Evolutionary conservation across 2,113 vertebrate genomes (phyloP).

Genomic region (Gadus macrocephalus): DNA sequence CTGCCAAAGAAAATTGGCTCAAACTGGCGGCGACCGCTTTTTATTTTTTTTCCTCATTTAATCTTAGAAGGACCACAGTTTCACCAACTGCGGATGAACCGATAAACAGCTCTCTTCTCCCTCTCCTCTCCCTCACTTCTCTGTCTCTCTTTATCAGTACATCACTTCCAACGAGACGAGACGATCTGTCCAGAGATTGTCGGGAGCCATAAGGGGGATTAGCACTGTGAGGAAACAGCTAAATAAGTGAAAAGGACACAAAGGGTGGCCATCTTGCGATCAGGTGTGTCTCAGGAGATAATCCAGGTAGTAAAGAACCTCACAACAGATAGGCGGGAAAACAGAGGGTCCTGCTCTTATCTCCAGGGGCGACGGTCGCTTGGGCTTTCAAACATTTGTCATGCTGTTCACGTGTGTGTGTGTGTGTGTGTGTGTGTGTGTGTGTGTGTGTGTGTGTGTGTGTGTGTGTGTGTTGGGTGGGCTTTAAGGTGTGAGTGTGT

Average conservation of each 20-base stretch:
- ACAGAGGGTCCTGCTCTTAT: constrained; percentile 34
- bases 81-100: constrained; percentile 40
- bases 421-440: constrained; percentile 12
- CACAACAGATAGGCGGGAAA: constrained; percentile 27
- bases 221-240: too few relatives aligned
- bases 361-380: constrained; percentile 26
- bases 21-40: too few relatives aligned
- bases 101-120: constrained; percentile 57
- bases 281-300: constrained; percentile 56
- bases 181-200: constrained; percentile 55
- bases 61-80: constrained; percentile 50
- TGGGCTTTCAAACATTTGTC: neutral
- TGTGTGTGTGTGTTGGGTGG: constrained; percentile 1
- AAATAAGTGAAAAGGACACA: constrained; percentile 39
- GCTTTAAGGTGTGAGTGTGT: constrained; percentile 9
- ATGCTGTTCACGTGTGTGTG: constrained; percentile 1
- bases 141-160: constrained; percentile 26
- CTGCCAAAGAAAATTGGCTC: too few relatives aligned
- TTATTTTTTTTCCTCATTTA: constrained; percentile 17
- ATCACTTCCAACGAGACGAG: constrained; percentile 46
- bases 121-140: constrained; percentile 12
- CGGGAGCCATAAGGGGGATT: constrained; percentile 46
- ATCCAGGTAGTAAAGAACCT: constrained; percentile 24
- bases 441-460: constrained; percentile 17
- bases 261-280: constrained; percentile 48